Percentiles rank a stretch among this genome's conserved stretches.
Conservation (phyloP, 2,888 invertebrate genomes). For the Caradrina clavipalpis region DNA sequence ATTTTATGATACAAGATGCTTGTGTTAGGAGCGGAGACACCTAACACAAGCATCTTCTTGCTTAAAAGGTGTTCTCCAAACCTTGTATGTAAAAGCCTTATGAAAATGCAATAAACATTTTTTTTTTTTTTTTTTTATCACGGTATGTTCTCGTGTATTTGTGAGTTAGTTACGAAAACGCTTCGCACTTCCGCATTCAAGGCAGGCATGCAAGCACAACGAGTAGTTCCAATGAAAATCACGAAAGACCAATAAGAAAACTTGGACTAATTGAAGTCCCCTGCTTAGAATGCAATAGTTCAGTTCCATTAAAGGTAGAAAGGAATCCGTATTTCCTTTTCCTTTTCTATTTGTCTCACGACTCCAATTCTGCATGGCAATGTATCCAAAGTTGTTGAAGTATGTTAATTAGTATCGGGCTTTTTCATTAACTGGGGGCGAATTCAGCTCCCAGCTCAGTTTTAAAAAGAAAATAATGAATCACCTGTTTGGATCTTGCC, state of each 20-base stretch:
- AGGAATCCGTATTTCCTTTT: conserved; percentile 6
- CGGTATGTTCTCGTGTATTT: not conserved
- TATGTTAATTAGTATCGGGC: conserved; percentile 52
- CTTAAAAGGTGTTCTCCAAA: no score
- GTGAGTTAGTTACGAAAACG: no score
- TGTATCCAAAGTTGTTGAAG: conserved; percentile 43
- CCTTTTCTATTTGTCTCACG: conserved; percentile 38
- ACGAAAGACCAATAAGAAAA: conserved; percentile 26
- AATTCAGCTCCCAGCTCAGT: conserved; percentile 22
- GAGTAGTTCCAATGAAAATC: conserved; percentile 15
- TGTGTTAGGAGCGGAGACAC: no score
- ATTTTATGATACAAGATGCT: no score
- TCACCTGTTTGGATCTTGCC: conserved; percentile 13
- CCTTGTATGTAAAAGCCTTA: no score
- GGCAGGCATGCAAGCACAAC: not conserved
- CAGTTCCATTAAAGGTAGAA: conserved; percentile 16
- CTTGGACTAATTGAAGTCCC: conserved; percentile 19
- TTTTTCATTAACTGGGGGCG: conserved; percentile 46
- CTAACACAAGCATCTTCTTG: no score
- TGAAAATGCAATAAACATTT: no score
- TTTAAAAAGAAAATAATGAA: conserved; percentile 38
- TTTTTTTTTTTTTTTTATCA: no score
- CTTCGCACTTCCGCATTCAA: not conserved
- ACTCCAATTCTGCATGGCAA: conserved; percentile 36
- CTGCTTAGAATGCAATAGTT: conserved; percentile 34